Conservation (phyloP, 2,113 vertebrate species). For the Gavia stellata region DNA sequence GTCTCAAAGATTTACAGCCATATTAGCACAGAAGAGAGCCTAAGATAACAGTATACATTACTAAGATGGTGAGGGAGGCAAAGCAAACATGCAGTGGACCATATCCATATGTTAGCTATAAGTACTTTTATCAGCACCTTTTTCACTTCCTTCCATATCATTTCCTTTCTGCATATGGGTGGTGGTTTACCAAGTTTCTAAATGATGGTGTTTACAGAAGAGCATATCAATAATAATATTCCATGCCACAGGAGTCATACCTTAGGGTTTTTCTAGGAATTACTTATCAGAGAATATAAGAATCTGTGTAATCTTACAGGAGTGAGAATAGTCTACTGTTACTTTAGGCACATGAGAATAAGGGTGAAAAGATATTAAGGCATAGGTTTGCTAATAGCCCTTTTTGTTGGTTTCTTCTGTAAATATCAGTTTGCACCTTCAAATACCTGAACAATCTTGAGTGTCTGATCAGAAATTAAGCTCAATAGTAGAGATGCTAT, state of each 20-base stretch:
- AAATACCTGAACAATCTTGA: not conserved
- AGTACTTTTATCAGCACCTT: not conserved
- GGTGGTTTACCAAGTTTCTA: not conserved
- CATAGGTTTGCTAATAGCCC: not conserved
- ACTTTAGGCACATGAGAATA: not conserved
- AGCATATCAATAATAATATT: not conserved
- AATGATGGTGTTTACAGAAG: not conserved
- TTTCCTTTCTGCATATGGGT: not conserved
- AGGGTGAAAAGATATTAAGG: not conserved
- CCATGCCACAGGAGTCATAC: not conserved
- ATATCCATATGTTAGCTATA: not conserved
- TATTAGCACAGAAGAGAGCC: not conserved
- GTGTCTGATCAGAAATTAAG: not conserved
- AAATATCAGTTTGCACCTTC: not conserved
- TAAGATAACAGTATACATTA: not conserved
- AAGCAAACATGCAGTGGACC: not conserved
- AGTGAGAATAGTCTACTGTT: not conserved
- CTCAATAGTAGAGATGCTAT: not conserved
- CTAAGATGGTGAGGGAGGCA: not conserved
- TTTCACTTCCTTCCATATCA: no score
- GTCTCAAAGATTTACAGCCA: not conserved
- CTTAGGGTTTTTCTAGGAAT: not conserved
- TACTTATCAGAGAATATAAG: not conserved
- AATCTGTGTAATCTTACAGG: not conserved
- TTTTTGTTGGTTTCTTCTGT: not conserved